A percentile compares a stretch with the other conserved stretches of the same genome.
phyloP scores from a whole-genome alignment of 1,140 invertebrate species.

The Brachionus angularis region DNA sequence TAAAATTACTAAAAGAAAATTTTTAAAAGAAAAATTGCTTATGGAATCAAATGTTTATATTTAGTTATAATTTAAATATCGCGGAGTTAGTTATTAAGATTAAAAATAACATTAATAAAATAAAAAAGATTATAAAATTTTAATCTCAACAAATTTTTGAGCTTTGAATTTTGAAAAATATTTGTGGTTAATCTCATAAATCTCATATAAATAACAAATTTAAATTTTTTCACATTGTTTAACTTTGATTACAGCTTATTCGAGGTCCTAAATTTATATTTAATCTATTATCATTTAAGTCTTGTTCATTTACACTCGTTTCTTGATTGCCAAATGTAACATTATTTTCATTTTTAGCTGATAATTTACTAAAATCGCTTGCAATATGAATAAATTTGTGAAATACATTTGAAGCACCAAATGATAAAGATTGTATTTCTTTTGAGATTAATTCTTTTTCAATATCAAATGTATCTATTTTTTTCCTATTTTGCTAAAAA shows the following conservation, averaged over 20 bases:
- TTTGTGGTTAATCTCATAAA: too few species aligned
- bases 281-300: not conserved
- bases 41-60: too few species aligned
- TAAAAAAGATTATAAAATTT: too few species aligned
- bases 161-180: too few species aligned
- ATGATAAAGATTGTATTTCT: not conserved
- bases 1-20: too few species aligned
- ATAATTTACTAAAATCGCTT: conserved; percentile 20
- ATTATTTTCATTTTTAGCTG: conserved; percentile 18
- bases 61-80: too few species aligned
- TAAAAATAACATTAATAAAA: too few species aligned
- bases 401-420: conserved; percentile 13
- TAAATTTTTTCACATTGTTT: too few species aligned
- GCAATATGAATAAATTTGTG: conserved; percentile 25
- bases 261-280: not conserved
- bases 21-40: too few species aligned
- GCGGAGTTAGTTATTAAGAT: too few species aligned
- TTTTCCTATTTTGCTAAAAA: not conserved
- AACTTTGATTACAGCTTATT: conserved; percentile 34
- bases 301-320: not conserved
- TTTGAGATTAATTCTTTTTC: not conserved
- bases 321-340: not conserved
- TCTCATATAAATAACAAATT: too few species aligned
- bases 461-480: not conserved
- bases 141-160: too few species aligned